These are phyloP conservation scores for Cryptocheilus praepositus DNA, from an alignment of 2,888 invertebrate genomes.

Conservation along the genomic window DNA sequence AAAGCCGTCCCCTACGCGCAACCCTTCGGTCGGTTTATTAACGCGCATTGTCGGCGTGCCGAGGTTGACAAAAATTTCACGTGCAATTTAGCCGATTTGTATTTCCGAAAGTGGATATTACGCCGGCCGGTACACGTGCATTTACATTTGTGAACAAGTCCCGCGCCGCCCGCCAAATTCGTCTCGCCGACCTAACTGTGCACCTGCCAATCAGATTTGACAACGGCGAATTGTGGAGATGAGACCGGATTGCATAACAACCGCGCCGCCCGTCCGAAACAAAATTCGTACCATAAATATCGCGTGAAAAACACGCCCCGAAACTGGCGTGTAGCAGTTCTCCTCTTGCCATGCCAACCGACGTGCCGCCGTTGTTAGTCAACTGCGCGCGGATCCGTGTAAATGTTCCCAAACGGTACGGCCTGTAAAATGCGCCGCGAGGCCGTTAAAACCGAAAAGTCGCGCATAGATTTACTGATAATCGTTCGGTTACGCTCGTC, in stretches of 20 bases:
- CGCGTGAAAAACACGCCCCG: not conserved
- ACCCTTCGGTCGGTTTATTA: constrained; percentile 56
- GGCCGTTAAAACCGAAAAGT: too few relatives aligned
- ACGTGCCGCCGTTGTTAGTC: too few relatives aligned
- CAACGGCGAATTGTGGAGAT: constrained; percentile 12
- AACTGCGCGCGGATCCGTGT: too few relatives aligned
- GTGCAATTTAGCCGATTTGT: constrained; percentile 64
- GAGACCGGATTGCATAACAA: constrained; percentile 9
- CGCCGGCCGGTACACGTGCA: not conserved
- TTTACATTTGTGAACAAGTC: not conserved
- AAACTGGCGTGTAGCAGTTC: too few relatives aligned
- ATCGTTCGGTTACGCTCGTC: too few relatives aligned
- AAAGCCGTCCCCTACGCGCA: not conserved
- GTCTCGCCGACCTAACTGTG: constrained; percentile 3
- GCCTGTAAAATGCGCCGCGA: too few relatives aligned
- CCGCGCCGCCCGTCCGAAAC: not conserved
- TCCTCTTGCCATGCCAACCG: too few relatives aligned
- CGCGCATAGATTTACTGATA: too few relatives aligned
- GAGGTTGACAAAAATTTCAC: constrained; percentile 59
- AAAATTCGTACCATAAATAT: constrained; percentile 9
- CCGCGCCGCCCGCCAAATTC: not conserved
- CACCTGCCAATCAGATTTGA: constrained; percentile 18
- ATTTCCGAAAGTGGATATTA: constrained; percentile 38
- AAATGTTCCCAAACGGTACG: too few relatives aligned
- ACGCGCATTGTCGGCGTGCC: constrained; percentile 58